phyloP scores from a whole-genome alignment of 1,140 invertebrate genomes.

The Euwallacea fornicatus region DNA sequence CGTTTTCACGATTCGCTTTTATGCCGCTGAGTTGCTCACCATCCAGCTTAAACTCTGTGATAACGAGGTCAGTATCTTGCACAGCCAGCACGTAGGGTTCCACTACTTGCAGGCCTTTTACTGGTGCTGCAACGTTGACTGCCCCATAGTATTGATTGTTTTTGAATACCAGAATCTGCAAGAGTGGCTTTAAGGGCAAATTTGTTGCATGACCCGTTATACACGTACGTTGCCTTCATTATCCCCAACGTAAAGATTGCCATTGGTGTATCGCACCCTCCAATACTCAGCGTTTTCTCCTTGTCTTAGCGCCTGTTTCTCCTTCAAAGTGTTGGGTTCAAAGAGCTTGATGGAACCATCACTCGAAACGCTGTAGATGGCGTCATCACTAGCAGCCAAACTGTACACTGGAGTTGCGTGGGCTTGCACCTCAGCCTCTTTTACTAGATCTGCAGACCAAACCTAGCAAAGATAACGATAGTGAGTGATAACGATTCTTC shows the following conservation, averaged over 20 bases:
- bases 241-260: conserved; percentile 53
- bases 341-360: conserved; percentile 56
- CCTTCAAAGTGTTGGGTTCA: conserved; percentile 49
- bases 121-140: conserved; percentile 52
- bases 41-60: conserved; percentile 53
- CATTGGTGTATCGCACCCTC: conserved; percentile 49
- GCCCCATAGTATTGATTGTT: conserved; percentile 48
- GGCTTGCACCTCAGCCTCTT: conserved; percentile 53
- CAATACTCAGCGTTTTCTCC: conserved; percentile 50
- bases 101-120: conserved; percentile 53
- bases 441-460: conserved; percentile 54
- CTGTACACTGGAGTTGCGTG: conserved; percentile 54
- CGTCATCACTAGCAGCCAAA: conserved; percentile 50
- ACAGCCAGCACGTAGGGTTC: conserved; percentile 54
- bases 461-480: conserved; percentile 36
- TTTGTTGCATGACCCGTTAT: conserved; percentile 10
- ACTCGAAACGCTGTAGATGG: conserved; percentile 56
- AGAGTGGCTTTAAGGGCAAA: conserved; percentile 16
- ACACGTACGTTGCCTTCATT: conserved; percentile 55
- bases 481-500: background rate
- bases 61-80: conserved; percentile 53
- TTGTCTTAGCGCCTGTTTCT: conserved; percentile 45
- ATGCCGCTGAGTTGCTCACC: conserved; percentile 40
- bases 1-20: background rate
- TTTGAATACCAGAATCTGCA: conserved; percentile 51